Evolutionary conservation across 2,797 vertebrate species (phyloP), one percentile per base, ranked within the genome.

Genomic region (Neostethus bicornis): DNA sequence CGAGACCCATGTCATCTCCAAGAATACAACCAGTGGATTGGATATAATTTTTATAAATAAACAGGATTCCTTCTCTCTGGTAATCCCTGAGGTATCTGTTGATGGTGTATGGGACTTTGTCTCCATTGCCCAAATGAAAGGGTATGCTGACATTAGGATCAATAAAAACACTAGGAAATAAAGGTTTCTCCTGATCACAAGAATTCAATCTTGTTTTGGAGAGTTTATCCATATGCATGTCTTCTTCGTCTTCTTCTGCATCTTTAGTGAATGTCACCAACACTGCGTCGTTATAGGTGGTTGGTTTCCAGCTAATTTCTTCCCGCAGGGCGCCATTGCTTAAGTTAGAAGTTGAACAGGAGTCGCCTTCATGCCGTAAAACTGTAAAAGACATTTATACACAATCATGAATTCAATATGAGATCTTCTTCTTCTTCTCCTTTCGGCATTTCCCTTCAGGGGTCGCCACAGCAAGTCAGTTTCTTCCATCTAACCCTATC

Each of bases 1-100:
- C 97, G 58, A 99, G 93, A 32, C 97, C 97, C 97, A 99, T 99
- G 75, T 98, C 97, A 66, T 99, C 97, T 42, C 96, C 97, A 66
- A 99, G 92, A 81, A 99, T 92, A 80, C 96, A 99, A 0, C 97
- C 97, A 67, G 79, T 91, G 70, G 92, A 91, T 38, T 58, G 73
- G 52, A 79, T 53, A 47, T 94, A 98, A 68, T 91, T 95, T 60
- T 69, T 79, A 75, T 95, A 93, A 26, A 99, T 90, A 79, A 98
- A 98, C 48, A 84, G 88, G 38, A 90, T 91, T 34, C 97, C 97
- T 61, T 96, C 93, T 51, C 95, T 91, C 76, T 99, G 97, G 78
- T 99, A 99, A 85, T 95, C 94, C 83, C 96, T 91, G 55, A 99
- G 82, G 66, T 98, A 97, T 77, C 97, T 92, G 83, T 98, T 98